Percentiles rank a stretch among this genome's conserved stretches.
Conservation (phyloP, 2,113 vertebrate genomes). For the Micronisus gabar region DNA sequence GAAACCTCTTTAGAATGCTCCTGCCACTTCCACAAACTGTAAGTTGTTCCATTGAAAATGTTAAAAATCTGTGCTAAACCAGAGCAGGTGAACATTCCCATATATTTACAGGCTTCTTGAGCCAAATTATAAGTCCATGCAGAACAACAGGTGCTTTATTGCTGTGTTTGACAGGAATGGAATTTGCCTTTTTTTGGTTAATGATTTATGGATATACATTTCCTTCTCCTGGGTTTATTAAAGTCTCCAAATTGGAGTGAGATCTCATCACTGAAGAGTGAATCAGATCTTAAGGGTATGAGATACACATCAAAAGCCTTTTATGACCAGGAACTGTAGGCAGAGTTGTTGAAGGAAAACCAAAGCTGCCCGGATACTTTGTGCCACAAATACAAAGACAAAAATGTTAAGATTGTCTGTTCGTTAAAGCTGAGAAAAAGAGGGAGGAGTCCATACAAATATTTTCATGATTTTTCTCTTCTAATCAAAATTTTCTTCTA, state of each 20-base stretch:
- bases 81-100: background rate
- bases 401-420: background rate
- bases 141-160: background rate
- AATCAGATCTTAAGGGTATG: background rate
- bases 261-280: background rate
- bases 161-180: background rate
- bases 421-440: background rate
- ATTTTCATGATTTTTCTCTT: background rate
- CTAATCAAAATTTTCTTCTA: background rate
- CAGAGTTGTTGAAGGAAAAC: background rate
- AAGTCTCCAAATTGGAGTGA: background rate
- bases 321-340: background rate
- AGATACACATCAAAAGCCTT: background rate
- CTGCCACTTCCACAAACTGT: background rate
- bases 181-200: background rate
- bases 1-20: background rate
- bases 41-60: background rate
- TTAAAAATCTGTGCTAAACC: background rate
- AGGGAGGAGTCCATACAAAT: background rate
- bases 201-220: background rate
- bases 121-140: background rate
- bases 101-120: background rate
- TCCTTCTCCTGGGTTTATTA: background rate
- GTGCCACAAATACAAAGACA: background rate
- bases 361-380: background rate